Evolutionary conservation across 2,797 vertebrate species (phyloP), one percentile per base, ranked within the genome.

Genomic region (Crax fasciolata): DNA sequence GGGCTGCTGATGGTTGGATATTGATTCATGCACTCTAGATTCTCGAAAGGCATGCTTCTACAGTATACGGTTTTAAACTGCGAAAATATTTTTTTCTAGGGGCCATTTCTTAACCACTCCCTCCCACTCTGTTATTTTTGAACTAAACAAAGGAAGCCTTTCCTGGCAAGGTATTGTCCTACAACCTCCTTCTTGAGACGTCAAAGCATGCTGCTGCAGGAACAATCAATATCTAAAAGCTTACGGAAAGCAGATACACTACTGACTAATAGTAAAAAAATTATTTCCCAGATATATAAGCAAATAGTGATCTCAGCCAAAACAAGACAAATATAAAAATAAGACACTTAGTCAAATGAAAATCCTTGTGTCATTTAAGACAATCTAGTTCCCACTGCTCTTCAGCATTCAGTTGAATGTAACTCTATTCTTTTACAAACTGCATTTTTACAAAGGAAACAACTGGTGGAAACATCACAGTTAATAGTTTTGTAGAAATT

Each of bases 21-120:
- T 92, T 68, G 94, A 88, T 91, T 87, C 66, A 15, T n/a, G 38
- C 58, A 55, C n/a, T 89, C 81, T 24, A 43, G 28, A 16, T 25
- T 92, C 72, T 72, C n/a, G 67, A 55, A 84, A 84, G 8, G 18
- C 27, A 18, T 9, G 2, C 1, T 10, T 44, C 39, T 58, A 48
- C 0, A 0, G 18, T 24, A 52, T 13, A 57, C 0, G 1, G 43
- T 83, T 70, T 72, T 63, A 65, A 61, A 83, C 24, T 58, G 30
- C 8, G 13, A 87, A 90, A 92, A 68, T 24, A 55, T 7, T 1
- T 74, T 76, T 65, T 82, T 16, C 32, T 89, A 54, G 30, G 6
- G 19, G 23, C 14, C 10, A 21, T 70, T 93, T 92, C 81, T 83
- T 84, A 65, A 67, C 48, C 30, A 70, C 21, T 72, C 13, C 35